These are phyloP conservation scores for Lochmaea crataegi DNA, from an alignment of 2,888 invertebrate species.

Conservation along the genomic window DNA sequence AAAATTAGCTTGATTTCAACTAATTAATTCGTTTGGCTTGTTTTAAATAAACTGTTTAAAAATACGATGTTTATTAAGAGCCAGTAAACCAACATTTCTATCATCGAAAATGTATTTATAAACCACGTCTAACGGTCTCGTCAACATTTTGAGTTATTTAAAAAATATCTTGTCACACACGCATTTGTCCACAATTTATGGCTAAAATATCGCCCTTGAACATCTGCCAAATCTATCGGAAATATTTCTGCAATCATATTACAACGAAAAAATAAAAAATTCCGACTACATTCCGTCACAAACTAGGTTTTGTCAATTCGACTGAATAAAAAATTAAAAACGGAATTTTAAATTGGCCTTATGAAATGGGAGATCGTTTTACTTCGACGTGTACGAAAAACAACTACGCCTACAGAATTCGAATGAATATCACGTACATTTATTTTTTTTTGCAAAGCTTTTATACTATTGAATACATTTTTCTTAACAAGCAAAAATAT, in stretches of 20 bases:
- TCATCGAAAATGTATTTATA: background rate
- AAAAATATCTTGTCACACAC: background rate
- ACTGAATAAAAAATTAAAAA: background rate
- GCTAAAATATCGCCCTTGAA: conserved; percentile 4
- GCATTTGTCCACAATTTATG: background rate
- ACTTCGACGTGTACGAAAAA: background rate
- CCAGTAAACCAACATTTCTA: background rate
- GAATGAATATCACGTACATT: background rate
- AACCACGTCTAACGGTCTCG: background rate
- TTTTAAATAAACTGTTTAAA: too few species aligned
- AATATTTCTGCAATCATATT: background rate
- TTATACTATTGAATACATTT: background rate
- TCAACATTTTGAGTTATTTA: conserved; percentile 8
- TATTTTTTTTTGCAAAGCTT: background rate
- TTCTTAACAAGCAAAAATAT: too few species aligned
- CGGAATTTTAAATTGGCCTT: background rate
- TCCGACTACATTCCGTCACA: background rate
- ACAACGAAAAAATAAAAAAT: background rate
- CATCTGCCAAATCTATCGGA: conserved; percentile 7
- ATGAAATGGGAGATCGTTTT: background rate
- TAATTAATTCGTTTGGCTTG: too few species aligned
- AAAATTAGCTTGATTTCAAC: too few species aligned
- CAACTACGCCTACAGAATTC: background rate
- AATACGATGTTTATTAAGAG: background rate
- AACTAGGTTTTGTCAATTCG: background rate